Percentiles rank a stretch among this genome's conserved stretches.
phyloP scores from a whole-genome alignment of 2,888 invertebrate species.

The Endotricha flammealis region DNA sequence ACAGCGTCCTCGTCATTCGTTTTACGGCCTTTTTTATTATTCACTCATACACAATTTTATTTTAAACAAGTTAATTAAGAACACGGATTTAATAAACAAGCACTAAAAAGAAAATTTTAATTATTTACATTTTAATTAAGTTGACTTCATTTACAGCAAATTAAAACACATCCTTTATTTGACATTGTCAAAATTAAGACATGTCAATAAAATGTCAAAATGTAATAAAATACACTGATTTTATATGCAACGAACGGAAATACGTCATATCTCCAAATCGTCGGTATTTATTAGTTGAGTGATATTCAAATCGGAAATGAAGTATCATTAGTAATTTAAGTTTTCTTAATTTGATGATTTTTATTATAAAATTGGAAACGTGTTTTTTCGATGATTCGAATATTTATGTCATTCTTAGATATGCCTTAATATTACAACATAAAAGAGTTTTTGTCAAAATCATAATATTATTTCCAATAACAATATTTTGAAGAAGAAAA shows the following conservation, averaged over 20 bases:
- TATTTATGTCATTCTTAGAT: too few relatives aligned
- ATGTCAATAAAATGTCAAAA: background rate
- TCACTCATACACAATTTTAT: background rate
- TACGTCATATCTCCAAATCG: background rate
- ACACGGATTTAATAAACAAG: background rate
- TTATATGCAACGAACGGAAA: background rate
- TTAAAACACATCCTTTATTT: background rate
- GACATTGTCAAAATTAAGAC: conserved; percentile 4
- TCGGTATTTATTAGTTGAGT: background rate
- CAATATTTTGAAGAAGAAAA: too few relatives aligned
- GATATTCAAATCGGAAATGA: background rate
- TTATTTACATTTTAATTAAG: conserved; percentile 4
- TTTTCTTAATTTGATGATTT: background rate
- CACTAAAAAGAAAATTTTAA: background rate
- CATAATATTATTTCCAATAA: too few relatives aligned
- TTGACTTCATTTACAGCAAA: background rate
- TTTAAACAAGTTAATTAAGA: conserved; percentile 5
- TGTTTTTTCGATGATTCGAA: too few relatives aligned
- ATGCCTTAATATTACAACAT: too few relatives aligned
- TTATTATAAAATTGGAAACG: too few relatives aligned
- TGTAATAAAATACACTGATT: background rate
- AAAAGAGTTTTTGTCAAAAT: too few relatives aligned
- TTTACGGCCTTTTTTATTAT: background rate
- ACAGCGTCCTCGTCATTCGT: background rate
- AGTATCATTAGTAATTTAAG: background rate